These are phyloP conservation scores for Platyrinchus mystaceus DNA, from an alignment of 2,797 vertebrate genomes.

Conservation along the genomic window DNA sequence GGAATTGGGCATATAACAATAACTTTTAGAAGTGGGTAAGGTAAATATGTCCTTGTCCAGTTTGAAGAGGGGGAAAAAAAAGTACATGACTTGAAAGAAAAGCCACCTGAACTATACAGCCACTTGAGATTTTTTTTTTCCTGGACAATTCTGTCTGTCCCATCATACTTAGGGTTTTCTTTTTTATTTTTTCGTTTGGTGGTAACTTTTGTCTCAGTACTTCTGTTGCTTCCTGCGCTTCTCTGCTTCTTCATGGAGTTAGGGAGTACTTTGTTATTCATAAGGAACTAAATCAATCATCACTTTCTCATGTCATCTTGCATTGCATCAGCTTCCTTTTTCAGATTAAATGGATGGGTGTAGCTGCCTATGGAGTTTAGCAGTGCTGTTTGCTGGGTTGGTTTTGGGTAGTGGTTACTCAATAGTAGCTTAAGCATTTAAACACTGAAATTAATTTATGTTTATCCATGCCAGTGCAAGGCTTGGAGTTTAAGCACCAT, in stretches of 20 bases:
- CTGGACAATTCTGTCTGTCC: not conserved
- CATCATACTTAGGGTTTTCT: not conserved
- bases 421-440: constrained; percentile 6
- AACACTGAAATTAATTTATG: constrained; percentile 36
- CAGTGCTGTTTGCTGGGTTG: constrained; percentile 1
- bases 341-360: constrained; percentile 46
- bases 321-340: constrained; percentile 63
- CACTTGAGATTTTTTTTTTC: not conserved
- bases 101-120: not conserved
- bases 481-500: not conserved
- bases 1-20: not conserved
- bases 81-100: not conserved
- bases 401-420: not conserved
- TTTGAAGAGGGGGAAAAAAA: not conserved
- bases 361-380: not conserved
- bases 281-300: constrained; percentile 38
- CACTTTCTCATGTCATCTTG: constrained; percentile 57
- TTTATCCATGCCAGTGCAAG: not conserved
- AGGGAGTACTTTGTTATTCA: constrained; percentile 43
- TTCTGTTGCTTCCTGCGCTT: constrained; percentile 30
- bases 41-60: not conserved
- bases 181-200: not conserved
- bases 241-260: not conserved
- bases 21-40: not conserved
- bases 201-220: not conserved